phyloP scores from a whole-genome alignment of 2,113 vertebrate genomes.

The Willisornis vidua region DNA sequence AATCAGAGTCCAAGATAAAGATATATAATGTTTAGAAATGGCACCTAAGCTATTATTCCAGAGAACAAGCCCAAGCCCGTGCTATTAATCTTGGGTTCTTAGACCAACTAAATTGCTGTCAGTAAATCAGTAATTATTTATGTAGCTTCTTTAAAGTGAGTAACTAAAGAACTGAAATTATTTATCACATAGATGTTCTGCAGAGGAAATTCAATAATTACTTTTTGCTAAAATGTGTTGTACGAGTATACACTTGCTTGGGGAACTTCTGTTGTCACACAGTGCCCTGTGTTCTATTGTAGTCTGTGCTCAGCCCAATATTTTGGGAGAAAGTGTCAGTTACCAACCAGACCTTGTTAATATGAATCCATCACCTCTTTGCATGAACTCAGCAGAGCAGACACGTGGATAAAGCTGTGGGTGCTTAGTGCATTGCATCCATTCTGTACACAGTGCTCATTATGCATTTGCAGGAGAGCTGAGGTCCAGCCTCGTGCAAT shows the following conservation, averaged over 20 bases:
- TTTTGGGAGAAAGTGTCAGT: not conserved
- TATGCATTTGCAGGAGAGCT: accelerated
- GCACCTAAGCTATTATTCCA: not conserved
- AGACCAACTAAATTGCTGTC: slow-evolving; percentile 19
- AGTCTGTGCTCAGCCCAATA: not conserved
- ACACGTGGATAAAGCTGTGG: accelerated
- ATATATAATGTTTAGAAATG: slow-evolving; percentile 15
- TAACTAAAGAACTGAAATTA: not conserved
- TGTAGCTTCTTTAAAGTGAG: not conserved
- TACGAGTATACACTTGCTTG: not conserved
- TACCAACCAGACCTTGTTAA: not conserved
- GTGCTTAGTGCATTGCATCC: not conserved
- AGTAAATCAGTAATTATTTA: slow-evolving; percentile 48
- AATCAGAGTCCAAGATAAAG: slow-evolving; percentile 22
- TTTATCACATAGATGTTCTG: not conserved
- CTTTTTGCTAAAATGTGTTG: not conserved
- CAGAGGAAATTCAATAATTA: not conserved
- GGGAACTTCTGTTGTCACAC: not conserved
- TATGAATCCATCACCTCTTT: not conserved
- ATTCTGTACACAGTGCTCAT: not conserved
- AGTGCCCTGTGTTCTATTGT: accelerated
- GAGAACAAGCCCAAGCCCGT: not conserved
- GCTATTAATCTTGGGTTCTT: slow-evolving; percentile 19
- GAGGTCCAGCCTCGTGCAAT: not conserved
- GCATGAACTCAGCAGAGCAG: not conserved